Base-by-base conservation (phyloP, 2,888 invertebrate genomes). In the Hedychridium roseum region DNA sequence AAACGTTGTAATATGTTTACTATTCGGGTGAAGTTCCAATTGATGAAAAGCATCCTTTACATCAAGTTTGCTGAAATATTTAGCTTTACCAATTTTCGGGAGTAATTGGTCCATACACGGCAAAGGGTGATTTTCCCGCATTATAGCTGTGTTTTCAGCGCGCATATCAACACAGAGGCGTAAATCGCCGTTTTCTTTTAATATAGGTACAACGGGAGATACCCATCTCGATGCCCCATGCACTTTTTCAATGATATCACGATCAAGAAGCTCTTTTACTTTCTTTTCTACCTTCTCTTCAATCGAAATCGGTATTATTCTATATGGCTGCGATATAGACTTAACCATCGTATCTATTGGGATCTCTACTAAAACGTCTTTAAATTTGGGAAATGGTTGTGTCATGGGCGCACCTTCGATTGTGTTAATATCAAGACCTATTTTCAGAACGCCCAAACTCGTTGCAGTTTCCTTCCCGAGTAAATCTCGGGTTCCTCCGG, bases 21-120 rank as follows among this genome's bases (percentile, higher is more conserved):
- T 73, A 7, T 68, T 55, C 21, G 57, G 53, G 12, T 64, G 42
- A 11, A 79, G 51, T 44, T 71, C 68, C 1, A 78, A 44, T 47
- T 79, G 77, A 54, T 79, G 76, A 50, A 71, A 78, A 1, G 71
- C 77, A 18, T 68, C 57, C 34, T 68, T 68, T 2, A 77, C 43
- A 43, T 78, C 76, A 12, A 64, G 26, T 34, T 43, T 56, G 6
- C 53, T 54, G 30, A 64, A 66, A 12, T 42, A 44, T 30, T 46
- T 50, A 12, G 57, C 54, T 26, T 57, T 57, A 4, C 43, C 43
- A 0, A 66, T 15, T 30, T 54, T 46, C 2, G 47, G 3, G 21
- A 50, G 37, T 9, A 56, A 20, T 15, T 56, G 46, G 11, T 50
- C 52, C 1, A 56, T 11, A 1, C 44, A 39, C 17, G 50, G 50